Evolutionary conservation across 2,797 vertebrate genomes (phyloP), one percentile per base, ranked within the genome.

Genomic region (Sylvilagus floridanus): DNA sequence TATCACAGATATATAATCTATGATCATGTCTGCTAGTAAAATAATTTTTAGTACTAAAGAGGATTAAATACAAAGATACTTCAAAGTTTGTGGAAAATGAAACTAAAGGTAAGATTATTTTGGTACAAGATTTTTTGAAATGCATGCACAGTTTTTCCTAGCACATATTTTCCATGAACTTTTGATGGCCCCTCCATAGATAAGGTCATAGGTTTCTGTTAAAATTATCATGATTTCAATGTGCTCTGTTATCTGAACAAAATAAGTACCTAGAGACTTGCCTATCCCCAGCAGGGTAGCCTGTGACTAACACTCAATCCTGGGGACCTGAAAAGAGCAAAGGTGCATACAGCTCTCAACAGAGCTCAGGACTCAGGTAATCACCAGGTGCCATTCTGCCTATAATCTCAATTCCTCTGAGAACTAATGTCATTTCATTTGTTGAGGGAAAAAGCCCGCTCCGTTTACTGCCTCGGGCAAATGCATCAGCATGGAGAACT

Each of bases 391-490:
- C 50, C 50, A 82, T 71, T 86, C 60, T 50, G 60, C 17, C 62
- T 54, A 35, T 60, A 60, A n/a, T 54, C 52, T 86, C 50, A 30
- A 79, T 76, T 63, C 37, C n/a, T 54, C 54, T 84, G 35, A 86
- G 30, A 93, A 93, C 13, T 84, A 47, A 86, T 21, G 68, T 66
- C 77, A 81, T 26, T 87, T 92, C 60, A 83, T 86, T 66, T 63
- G 19, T 66, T 57, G 16, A 66, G 63, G 86, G 69, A 88, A 84
- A 76, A 91, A 91, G 6, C 47, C 73, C 79, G 76, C 4, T 87
- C 47, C 42, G 22, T 26, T 87, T 50, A 65, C 6, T 76, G 66
- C 85, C 54, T 12, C 21, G 47, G 24, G 71, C 54, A 81, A 84
- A 4, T 21, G 7, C 32, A 84, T 16, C 32, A 84, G 72, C 68